Base-by-base conservation (phyloP, 2,888 invertebrate species). In the Omphaloscelis lunosa region DNA sequence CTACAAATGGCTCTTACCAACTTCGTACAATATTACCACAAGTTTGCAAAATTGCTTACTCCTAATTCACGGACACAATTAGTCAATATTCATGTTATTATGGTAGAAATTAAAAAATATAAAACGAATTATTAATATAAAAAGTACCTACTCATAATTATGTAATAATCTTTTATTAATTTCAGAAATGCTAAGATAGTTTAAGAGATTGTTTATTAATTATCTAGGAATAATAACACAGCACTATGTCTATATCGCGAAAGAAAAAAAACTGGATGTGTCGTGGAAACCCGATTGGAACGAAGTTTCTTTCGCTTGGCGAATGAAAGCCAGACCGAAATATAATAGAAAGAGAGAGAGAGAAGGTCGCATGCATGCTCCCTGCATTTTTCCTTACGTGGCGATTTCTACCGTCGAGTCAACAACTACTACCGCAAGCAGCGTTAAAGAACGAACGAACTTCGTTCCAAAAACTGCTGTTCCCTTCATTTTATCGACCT, bases 81-180 rank as follows among this genome's bases (percentile, higher is more conserved):
- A 73, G 99, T 99, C 7, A 99, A 99, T 93, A 99, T 99, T 91
- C 99, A 99, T 96, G 99, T 99, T 80, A 98, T 99, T 79, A 99
- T 99, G 99, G 99, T 99, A 3, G 99, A 99, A 97, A 99, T 99
- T 84, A 99, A 99, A 95, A 99, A 99, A 96, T 99, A 99, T 95
- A 99, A 99, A 96, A 99, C 99, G 12, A 98, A 98, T 94, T 99
- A 99, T 96, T 99, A 97, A 96, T 34, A 20, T 20, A 1, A 27
- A 56, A 68, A 61, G 29, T 41, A 48, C 4, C n/a, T 68, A 51
- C 41, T n/a, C 23, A 68, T 56, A 15, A 34, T 68, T 34, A n/a
- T 61, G 23, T 41, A 20, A 6, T 23, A 51, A 9, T 27, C 34
- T 2, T 27, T 39, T 34, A 7, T 41, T n/a, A n/a, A 45, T 66